phyloP scores from a whole-genome alignment of 2,888 invertebrate species.

The Seladonia tumulorum region DNA sequence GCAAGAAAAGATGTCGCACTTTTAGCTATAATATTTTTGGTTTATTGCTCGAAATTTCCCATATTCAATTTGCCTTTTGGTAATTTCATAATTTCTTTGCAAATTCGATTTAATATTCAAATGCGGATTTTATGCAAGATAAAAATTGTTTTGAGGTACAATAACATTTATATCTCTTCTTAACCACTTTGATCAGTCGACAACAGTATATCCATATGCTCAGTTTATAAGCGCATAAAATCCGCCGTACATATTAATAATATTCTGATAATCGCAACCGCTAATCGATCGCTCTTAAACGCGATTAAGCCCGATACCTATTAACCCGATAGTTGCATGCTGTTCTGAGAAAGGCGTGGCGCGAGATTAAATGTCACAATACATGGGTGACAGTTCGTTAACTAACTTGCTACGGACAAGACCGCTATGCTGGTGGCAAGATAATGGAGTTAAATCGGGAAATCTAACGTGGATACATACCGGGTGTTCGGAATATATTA shows the following conservation, averaged over 20 bases:
- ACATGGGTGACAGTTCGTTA: slow-evolving; percentile 49
- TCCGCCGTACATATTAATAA: background rate
- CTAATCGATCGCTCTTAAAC: slow-evolving; percentile 22
- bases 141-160: too few species aligned
- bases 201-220: background rate
- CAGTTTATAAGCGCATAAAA: background rate
- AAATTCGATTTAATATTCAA: too few species aligned
- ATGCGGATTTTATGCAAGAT: too few species aligned
- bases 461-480: slow-evolving; percentile 22
- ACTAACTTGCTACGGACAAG: slow-evolving; percentile 58
- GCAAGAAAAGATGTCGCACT: too few species aligned
- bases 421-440: slow-evolving; percentile 27
- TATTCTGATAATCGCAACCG: background rate
- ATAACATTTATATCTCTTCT: too few species aligned
- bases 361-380: slow-evolving; percentile 52
- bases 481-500: background rate
- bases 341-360: slow-evolving; percentile 21
- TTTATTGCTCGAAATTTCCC: background rate
- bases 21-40: too few species aligned
- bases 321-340: slow-evolving; percentile 3
- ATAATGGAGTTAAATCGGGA: slow-evolving; percentile 54
- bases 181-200: too few species aligned
- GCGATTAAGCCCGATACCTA: slow-evolving; percentile 18
- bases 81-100: too few species aligned
- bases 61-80: too few species aligned